phyloP scores from a whole-genome alignment of 2,797 vertebrate species.

The Loris lydekkerianus region DNA sequence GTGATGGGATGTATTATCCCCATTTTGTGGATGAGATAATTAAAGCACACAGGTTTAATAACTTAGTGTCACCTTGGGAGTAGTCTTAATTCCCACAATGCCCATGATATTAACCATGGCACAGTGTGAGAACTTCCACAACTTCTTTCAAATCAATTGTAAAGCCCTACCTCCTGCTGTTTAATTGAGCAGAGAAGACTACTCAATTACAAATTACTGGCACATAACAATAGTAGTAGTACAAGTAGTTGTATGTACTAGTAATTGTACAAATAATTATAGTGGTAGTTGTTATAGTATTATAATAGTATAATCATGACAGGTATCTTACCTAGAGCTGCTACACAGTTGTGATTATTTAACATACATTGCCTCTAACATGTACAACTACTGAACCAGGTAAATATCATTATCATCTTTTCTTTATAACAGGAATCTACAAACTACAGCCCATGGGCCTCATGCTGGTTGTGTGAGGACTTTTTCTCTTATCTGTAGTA shows the following conservation, averaged over 20 bases:
- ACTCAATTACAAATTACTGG: neutral
- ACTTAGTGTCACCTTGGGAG: neutral
- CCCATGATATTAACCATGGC: neutral
- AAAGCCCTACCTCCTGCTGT: neutral
- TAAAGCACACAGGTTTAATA: neutral
- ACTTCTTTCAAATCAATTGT: conserved; percentile 15
- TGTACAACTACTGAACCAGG: neutral
- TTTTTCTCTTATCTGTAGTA: no score
- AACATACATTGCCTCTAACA: neutral
- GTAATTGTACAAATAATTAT: neutral
- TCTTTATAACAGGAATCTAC: neutral
- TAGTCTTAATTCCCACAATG: conserved; percentile 8
- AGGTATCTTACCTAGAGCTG: neutral
- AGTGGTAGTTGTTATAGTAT: neutral
- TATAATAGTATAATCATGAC: neutral
- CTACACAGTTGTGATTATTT: neutral
- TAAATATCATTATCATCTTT: neutral
- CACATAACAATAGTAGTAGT: neutral
- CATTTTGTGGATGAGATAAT: conserved; percentile 29
- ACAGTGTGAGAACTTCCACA: neutral
- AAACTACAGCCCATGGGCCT: no score
- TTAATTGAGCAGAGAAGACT: neutral
- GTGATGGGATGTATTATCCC: neutral
- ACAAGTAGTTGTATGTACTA: neutral
- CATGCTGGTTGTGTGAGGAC: no score